Evolutionary conservation across 1,140 invertebrate genomes (phyloP), one percentile per base, ranked within the genome.

Genomic region (Sinonovacula constricta): DNA sequence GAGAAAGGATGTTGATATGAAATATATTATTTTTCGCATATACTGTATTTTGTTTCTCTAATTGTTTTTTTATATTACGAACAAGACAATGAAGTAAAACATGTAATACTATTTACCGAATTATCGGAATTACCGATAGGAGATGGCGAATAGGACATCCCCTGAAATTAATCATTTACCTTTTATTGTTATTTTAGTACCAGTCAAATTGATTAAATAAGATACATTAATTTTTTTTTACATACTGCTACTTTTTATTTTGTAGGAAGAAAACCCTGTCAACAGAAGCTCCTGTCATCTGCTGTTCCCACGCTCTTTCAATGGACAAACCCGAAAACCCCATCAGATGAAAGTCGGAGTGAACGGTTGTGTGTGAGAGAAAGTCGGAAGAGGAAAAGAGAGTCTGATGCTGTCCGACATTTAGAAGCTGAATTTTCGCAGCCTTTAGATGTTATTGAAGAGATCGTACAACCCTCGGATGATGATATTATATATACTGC

Each of bases 181-280:
- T 56, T 56, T 56, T 56, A 56, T 56, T 56, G 53, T 56, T 56
- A 56, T 56, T 56, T 56, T n/a, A 56, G 53, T 56, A 60, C 57
- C 57, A 60, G 15, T 60, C 57, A 60, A 60, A 60, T 60, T 60
- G 57, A 60, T 24, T 60, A 60, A 60, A 60, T 60, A 60, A 60
- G 22, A 60, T 60, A 60, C 57, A 60, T 56, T 56, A 56, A 22
- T 60, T 30, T 60, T 24, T 67, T 49, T 62, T 71, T 72, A 71
- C 67, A 30, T 28, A 60, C 57, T 60, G 28, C 77, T 79, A 57
- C 77, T 71, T 36, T 70, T 68, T 49, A n/a, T n/a, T n/a, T n/a
- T n/a, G n/a, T n/a, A n/a, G n/a, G n/a, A n/a, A n/a, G n/a, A n/a
- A n/a, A n/a, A n/a, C n/a, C n/a, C n/a, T n/a, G n/a, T n/a, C n/a